Evolutionary conservation across 2,797 vertebrate species (phyloP), one percentile per base, ranked within the genome.

Genomic region (Phoxinus dragarum): DNA sequence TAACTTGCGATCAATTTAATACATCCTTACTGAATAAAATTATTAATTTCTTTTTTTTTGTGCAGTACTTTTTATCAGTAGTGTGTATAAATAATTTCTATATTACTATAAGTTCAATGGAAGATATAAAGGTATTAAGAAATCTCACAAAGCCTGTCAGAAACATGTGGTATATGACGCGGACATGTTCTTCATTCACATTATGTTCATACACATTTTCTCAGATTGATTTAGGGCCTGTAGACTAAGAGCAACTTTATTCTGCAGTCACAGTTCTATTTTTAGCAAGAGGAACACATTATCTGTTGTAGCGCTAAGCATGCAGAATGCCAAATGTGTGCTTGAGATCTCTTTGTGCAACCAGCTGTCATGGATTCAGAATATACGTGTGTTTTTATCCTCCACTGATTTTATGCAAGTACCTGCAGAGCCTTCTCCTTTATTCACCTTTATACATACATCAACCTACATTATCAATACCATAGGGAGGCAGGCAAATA

Each of bases 361-460:
- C 23, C 84, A 88, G 90, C 86, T 88, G 86, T 88, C 67, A 9
- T 40, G 61, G 81, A 88, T 88, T 85, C 80, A 42, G 34, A 23
- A 59, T 72, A 66, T 23, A 9, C n/a, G 21, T 71, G 59, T 56
- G 68, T 86, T 56, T 83, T 87, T 67, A 74, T 79, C 49, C 21
- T 56, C 19, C 42, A 61, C 66, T 79, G 21, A 79, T 59, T 71
- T 84, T 84, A 84, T 71, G 19, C 36, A 31, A 31, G 27, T 19
- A 69, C 36, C 23, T 40, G 72, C 56, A 31, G 67, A 23, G 31
- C 12, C 36, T 38, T 82, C 19, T 16, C 31, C 36, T 76, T 75
- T 38, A 44, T 84, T 76, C 1, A 27, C 19, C n/a, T 69, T 78
- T 27, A 44, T 59, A 59, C 7, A 78, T 68, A 56, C 5, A 38